These are phyloP conservation scores for Idaea straminata DNA, from an alignment of 2,888 invertebrate genomes.

Conservation along the genomic window DNA sequence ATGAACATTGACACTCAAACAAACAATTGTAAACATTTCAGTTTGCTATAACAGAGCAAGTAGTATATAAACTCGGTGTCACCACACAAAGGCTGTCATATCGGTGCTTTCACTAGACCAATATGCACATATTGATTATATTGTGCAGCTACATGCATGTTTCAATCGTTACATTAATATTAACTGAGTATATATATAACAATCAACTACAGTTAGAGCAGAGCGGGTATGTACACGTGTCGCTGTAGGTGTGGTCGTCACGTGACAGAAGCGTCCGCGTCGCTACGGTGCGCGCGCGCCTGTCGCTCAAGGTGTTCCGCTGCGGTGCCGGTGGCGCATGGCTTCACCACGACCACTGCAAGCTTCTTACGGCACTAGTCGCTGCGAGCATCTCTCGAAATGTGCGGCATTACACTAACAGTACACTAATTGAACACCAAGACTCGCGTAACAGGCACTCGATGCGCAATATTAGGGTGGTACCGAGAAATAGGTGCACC, in stretches of 20 bases:
- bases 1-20: constrained; percentile 28
- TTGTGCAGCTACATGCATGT: constrained; percentile 72
- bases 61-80: constrained; percentile 42
- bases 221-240: constrained; percentile 73
- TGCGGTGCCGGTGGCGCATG: constrained; percentile 63
- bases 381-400: constrained; percentile 61
- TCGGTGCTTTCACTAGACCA: constrained; percentile 62
- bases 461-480: constrained; percentile 71
- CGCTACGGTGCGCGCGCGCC: constrained; percentile 68
- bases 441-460: constrained; percentile 69
- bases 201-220: constrained; percentile 65
- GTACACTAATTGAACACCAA: constrained; percentile 77
- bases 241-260: constrained; percentile 55
- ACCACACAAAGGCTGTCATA: constrained; percentile 55
- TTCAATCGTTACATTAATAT: constrained; percentile 42
- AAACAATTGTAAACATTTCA: constrained; percentile 38
- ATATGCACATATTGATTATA: constrained; percentile 60
- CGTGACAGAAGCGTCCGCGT: constrained; percentile 58
- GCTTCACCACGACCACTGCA: constrained; percentile 56
- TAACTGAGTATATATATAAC: constrained; percentile 45
- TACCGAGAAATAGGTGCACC: constrained; percentile 45
- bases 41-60: constrained; percentile 32
- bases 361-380: constrained; percentile 68
- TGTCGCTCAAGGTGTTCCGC: constrained; percentile 74
- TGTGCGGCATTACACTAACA: constrained; percentile 77